Evolutionary conservation across 2,888 invertebrate genomes (phyloP), one percentile per base, ranked within the genome.

Genomic region (Eurytoma californica): DNA sequence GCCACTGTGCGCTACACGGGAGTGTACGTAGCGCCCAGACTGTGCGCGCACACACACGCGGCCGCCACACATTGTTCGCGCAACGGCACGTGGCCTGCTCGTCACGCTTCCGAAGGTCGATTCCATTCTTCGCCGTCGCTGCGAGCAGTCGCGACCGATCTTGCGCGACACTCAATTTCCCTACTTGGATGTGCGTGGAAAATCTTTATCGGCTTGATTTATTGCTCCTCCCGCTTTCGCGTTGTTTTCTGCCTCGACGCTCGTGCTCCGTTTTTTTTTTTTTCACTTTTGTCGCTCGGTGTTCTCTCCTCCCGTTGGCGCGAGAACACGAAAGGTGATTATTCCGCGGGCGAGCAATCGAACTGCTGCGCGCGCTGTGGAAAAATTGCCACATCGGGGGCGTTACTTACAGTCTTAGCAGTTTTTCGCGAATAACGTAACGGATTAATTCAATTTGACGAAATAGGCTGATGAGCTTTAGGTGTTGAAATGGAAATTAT

Each of bases 21-120:
- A 16, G 51, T 24, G 24, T 3, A 18, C 18, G 47, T 13, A 2
- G 28, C 7, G 13, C 53, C 12, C 47, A 20, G 9, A 39, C 18
- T 20, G 39, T 9, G 39, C 39, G 39, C 7, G 9, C 39, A 39
- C 39, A 39, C 39, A 39, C 3, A 13, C 14, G 16, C 9, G 18
- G 5, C 53, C 30, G 68, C 70, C 70, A 75, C 61, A 82, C 73
- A 79, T 63, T 70, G 57, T 74, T 70, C 55, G 70, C 20, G n/a
- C 18, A 20, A 13, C 63, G 79, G 76, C 81, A 82, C 81, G 82
- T 82, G 82, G 82, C 80, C 61, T 76, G 65, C 60, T 74, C 80
- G 78, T 73, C 78, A 79, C 76, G 79, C 72, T 81, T 69, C 28
- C 70, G 76, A 81, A 82, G 82, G 81, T 81, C 82, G 74, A 80